Percentiles rank a stretch among this genome's conserved stretches.
Conservation (phyloP, 2,113 vertebrate genomes). For the Columba livia region DNA sequence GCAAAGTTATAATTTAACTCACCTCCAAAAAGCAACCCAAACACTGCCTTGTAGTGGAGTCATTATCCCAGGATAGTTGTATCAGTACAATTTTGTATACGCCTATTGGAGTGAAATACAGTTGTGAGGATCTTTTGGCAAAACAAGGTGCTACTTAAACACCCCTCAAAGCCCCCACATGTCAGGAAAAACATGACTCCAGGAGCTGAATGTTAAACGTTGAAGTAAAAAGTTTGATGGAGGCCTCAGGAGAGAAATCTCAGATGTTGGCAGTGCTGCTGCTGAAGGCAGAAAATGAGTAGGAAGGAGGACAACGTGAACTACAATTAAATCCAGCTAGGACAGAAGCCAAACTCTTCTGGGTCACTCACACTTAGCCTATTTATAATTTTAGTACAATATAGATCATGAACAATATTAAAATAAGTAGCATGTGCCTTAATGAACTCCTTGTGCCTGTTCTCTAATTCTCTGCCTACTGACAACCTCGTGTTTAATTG, state of each 20-base stretch:
- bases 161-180: accelerated
- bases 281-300: constrained; percentile 44
- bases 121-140: not conserved
- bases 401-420: constrained; percentile 12
- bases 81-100: not conserved
- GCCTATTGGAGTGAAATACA: not conserved
- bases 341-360: constrained; percentile 48
- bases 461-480: constrained; percentile 27
- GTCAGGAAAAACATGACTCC: not conserved
- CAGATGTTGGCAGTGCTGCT: not conserved
- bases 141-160: not conserved
- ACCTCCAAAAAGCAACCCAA: not conserved
- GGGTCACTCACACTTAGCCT: constrained; percentile 58
- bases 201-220: not conserved
- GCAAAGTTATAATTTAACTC: not conserved
- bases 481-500: not conserved
- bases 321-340: constrained; percentile 37
- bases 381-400: constrained; percentile 55
- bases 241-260: not conserved
- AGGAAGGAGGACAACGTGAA: constrained; percentile 44
- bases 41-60: not conserved
- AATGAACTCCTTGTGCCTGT: constrained; percentile 21
- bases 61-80: not conserved
- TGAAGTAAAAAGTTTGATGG: not conserved
- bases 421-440: constrained; percentile 32